Evolutionary conservation across 2,113 vertebrate species (phyloP).

Genomic region (Spea multiplicata): DNA sequence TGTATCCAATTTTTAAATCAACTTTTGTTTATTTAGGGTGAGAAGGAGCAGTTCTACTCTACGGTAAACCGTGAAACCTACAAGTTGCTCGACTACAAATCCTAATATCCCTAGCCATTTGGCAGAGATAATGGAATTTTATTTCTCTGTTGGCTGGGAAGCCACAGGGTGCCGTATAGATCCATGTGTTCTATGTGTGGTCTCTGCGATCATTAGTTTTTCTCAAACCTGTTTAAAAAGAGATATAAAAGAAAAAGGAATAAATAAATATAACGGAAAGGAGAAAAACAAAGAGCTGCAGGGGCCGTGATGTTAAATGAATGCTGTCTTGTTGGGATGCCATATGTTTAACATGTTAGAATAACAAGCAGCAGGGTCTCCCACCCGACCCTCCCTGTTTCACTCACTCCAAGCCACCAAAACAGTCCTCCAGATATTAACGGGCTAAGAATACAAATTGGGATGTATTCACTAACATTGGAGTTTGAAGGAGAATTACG

Average conservation of each 20-base stretch:
- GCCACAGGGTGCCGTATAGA: too few relatives aligned
- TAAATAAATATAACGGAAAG: slow-evolving; percentile 22
- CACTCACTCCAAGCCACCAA: slow-evolving; percentile 55
- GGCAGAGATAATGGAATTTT: too few relatives aligned
- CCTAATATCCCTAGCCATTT: too few relatives aligned
- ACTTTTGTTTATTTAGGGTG: too few relatives aligned
- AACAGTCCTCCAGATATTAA: slow-evolving; percentile 46
- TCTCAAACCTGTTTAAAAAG: slow-evolving; percentile 4
- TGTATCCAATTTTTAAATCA: too few relatives aligned
- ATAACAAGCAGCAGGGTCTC: slow-evolving; percentile 68
- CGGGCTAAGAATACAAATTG: background rate
- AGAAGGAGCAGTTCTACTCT: too few relatives aligned
- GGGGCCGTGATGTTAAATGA: slow-evolving; percentile 82
- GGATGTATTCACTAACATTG: too few relatives aligned
- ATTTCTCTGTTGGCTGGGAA: too few relatives aligned
- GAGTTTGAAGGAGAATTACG: too few relatives aligned
- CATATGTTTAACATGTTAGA: slow-evolving; percentile 92
- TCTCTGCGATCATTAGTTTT: background rate
- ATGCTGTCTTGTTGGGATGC: slow-evolving; percentile 72
- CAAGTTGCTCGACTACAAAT: too few relatives aligned
- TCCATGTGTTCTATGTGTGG: slow-evolving; percentile 18
- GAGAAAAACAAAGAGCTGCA: slow-evolving; percentile 42
- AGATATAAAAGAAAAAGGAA: slow-evolving; percentile 13
- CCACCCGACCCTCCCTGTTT: slow-evolving; percentile 31
- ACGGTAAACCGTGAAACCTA: too few relatives aligned